Evolutionary conservation across 2,797 vertebrate species (phyloP), one percentile per base, ranked within the genome.

Genomic region (Momotus momota): DNA sequence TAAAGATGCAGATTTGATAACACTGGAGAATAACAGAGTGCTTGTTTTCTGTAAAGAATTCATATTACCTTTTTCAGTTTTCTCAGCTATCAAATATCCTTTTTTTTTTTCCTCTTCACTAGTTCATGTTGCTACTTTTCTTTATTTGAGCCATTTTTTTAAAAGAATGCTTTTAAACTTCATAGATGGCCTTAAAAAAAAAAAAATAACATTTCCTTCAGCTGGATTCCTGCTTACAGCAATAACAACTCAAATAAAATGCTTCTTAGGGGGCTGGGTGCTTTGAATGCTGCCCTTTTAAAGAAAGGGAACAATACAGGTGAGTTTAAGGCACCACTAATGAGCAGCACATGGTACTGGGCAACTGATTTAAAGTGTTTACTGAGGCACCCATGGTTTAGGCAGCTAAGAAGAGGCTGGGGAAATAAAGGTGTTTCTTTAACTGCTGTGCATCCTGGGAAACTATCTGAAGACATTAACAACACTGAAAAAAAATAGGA

Each of bases 191-290:
- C 62, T 82, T 93, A 81, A 94, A 88, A 46, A 90, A 81, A 94
- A 88, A 46, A 88, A 95, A 72, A 33, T 64, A 81, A 55, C 55
- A 57, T 90, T 94, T 93, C 87, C 88, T 96, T 92, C 71, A 71
- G 75, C 72, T 64, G 14, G 41, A 74, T 91, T 95, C 86, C 94
- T 96, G 86, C 88, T 88, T 77, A 51, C 49, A 91, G 88, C 84
- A 95, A 51, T 96, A 96, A 91, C 60, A 75, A 81, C 55, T 73
- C 93, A 95, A 92, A 94, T 91, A 91, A 92, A 94, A 96, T 77
- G 45, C 14, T 71, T 61, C 92, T 95, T 81, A 65, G 75, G 69
- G 90, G 88, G 92, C 81, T 54, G 51, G n/a, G 20, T 72, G 49
- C 87, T 91, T 90, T 91, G 91, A 95, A 81, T 95, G 62, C 58